phyloP scores from a whole-genome alignment of 2,888 invertebrate species.

The Imbricaverruca yamaguchii region DNA sequence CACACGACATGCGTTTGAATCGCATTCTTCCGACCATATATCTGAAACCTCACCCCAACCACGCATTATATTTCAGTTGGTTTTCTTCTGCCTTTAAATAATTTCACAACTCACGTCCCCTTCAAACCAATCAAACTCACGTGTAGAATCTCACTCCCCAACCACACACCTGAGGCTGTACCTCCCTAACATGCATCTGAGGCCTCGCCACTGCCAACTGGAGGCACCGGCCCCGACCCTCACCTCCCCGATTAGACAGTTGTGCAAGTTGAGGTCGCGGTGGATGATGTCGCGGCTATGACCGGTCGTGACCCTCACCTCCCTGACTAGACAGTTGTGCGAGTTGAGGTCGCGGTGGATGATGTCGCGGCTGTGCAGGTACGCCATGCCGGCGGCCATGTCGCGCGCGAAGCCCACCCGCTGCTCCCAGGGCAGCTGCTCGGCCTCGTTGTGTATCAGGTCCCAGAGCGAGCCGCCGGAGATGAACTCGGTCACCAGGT shows the following conservation, averaged over 20 bases:
- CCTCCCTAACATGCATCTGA: too few species aligned
- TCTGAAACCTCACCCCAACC: too few species aligned
- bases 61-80: too few species aligned
- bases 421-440: conserved; percentile 67
- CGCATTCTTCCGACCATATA: too few species aligned
- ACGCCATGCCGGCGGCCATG: conserved; percentile 87
- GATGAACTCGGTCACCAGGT: conserved; percentile 87
- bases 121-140: too few species aligned
- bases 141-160: too few species aligned
- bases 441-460: conserved; percentile 62
- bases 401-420: conserved; percentile 80
- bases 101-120: too few species aligned
- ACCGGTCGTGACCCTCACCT: conserved; percentile 48
- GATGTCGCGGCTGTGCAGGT: conserved; percentile 87
- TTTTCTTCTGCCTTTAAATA: too few species aligned
- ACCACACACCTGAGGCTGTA: too few species aligned
- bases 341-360: conserved; percentile 94
- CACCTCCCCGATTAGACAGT: conserved; percentile 81
- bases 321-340: conserved; percentile 84
- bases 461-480: conserved; percentile 83
- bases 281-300: conserved; percentile 93
- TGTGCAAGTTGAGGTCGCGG: conserved; percentile 88
- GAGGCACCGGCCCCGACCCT: conserved; percentile 33
- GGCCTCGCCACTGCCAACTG: too few species aligned
- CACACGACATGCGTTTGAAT: too few species aligned